Conservation (phyloP, 1,140 invertebrate genomes). For the Diabrotica virgifera region DNA sequence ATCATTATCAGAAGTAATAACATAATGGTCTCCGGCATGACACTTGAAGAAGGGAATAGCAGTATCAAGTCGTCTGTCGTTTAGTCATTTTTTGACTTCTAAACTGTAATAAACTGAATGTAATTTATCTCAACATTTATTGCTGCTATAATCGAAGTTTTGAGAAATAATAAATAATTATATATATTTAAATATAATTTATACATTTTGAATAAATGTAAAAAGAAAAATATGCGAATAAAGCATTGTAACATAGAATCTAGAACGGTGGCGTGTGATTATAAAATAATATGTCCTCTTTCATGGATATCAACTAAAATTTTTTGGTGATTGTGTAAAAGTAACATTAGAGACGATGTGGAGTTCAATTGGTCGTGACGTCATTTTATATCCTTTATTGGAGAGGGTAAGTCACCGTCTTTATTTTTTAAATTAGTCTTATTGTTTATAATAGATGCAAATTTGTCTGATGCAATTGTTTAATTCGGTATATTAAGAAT, state of each 20-base stretch:
- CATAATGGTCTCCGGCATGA: background rate
- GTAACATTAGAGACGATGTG: constrained; percentile 3
- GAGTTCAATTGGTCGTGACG: constrained; percentile 27
- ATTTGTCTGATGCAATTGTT: constrained; percentile 27
- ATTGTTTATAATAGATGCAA: constrained; percentile 34
- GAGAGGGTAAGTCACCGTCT: constrained; percentile 25
- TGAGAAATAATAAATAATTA: no score
- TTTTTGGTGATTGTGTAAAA: background rate
- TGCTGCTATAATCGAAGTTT: no score
- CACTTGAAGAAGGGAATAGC: background rate
- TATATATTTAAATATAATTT: background rate
- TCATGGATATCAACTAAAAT: background rate
- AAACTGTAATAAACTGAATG: background rate
- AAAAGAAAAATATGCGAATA: background rate
- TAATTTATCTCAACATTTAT: no score
- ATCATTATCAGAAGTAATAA: background rate
- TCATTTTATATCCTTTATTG: constrained; percentile 26
- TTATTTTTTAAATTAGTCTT: constrained; percentile 28
- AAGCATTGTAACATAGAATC: background rate
- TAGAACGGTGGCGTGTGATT: background rate
- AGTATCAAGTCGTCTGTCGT: background rate
- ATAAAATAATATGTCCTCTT: background rate
- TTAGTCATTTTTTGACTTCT: background rate
- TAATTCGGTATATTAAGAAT: constrained; percentile 4
- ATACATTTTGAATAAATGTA: background rate